Conservation (phyloP, 2,888 invertebrate genomes). For the Byasa hedistus region DNA sequence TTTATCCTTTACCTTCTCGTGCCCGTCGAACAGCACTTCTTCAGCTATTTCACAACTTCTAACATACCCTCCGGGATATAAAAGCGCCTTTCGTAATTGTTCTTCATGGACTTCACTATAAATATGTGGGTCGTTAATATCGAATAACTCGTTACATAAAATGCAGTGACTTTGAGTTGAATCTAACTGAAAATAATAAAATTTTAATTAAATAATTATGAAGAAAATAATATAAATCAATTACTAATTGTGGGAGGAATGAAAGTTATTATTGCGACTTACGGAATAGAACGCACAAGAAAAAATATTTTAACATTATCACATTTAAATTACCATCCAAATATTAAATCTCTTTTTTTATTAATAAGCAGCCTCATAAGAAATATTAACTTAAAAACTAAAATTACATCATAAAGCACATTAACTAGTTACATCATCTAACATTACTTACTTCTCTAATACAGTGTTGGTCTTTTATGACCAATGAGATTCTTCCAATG, state of each 20-base stretch:
- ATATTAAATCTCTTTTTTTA: no score
- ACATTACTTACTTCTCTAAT: constrained; percentile 14
- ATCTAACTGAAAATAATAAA: constrained; percentile 12
- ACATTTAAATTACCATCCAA: no score
- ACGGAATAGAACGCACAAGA: not conserved
- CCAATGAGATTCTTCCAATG: not conserved
- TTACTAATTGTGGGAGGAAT: not conserved
- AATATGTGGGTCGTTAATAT: not conserved
- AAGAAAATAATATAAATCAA: not conserved
- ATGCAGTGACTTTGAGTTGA: constrained; percentile 9
- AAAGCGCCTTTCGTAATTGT: not conserved
- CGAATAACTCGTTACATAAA: constrained; percentile 20
- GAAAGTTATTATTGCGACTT: no score
- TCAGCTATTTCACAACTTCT: not conserved
- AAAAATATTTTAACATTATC: not conserved
- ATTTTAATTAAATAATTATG: not conserved
- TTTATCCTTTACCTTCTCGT: not conserved
- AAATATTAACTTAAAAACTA: not conserved
- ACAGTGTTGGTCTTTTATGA: constrained; percentile 10
- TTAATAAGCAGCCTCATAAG: not conserved
- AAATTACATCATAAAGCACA: not conserved
- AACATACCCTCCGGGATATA: not conserved
- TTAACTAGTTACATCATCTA: not conserved
- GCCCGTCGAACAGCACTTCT: not conserved
- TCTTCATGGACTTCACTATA: not conserved